Conservation (phyloP, 1,140 invertebrate species). For the Eulimnadia texana region DNA sequence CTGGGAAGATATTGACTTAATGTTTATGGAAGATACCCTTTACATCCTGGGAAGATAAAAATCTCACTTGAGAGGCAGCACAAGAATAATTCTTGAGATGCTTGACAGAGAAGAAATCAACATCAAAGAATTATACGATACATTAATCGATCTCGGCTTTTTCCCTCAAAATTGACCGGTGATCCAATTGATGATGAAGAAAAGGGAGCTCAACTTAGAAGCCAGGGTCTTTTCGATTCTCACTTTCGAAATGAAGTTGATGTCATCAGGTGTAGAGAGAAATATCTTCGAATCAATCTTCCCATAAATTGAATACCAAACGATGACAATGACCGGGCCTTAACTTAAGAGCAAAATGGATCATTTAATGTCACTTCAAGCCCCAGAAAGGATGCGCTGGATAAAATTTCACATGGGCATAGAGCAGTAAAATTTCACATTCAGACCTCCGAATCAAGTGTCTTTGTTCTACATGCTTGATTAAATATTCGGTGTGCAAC, state of each 20-base stretch:
- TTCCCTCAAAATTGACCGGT: background rate
- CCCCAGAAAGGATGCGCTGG: background rate
- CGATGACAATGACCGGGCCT: background rate
- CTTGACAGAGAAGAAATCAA: background rate
- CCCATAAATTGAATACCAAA: background rate
- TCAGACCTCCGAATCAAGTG: background rate
- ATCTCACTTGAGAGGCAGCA: background rate
- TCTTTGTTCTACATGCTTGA: background rate
- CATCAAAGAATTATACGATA: background rate
- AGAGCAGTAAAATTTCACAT: background rate
- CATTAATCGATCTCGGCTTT: background rate
- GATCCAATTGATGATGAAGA: conserved; percentile 1
- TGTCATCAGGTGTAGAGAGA: background rate
- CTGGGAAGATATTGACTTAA: background rate
- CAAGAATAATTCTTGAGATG: background rate
- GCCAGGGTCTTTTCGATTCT: background rate
- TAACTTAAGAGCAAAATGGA: background rate
- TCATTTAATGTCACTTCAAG: background rate
- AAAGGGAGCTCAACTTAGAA: background rate
- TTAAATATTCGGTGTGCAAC: background rate
- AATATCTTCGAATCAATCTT: background rate
- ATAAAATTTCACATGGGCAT: background rate
- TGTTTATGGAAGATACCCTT: background rate
- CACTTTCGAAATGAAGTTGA: conserved; percentile 1
- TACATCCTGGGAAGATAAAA: background rate